Conservation (phyloP, 2,888 invertebrate species). For the Hybos culiciformis region DNA sequence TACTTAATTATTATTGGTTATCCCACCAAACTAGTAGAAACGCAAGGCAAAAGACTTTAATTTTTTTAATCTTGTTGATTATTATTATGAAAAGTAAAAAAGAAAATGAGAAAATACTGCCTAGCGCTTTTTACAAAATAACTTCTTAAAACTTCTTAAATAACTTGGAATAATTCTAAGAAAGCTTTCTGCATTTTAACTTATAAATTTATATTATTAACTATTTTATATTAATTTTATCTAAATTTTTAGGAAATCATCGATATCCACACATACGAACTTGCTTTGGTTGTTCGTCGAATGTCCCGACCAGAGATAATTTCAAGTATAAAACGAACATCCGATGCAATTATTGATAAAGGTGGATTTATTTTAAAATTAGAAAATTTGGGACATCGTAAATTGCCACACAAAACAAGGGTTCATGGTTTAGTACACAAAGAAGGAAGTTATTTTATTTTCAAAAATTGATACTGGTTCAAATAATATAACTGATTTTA, state of each 20-base stretch:
- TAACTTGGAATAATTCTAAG: too few species aligned
- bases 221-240: too few species aligned
- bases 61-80: too few species aligned
- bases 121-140: too few species aligned
- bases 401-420: slow-evolving; percentile 57
- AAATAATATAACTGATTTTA: slow-evolving; percentile 42
- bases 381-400: slow-evolving; percentile 60
- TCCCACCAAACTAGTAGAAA: too few species aligned
- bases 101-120: too few species aligned
- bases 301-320: slow-evolving; percentile 43
- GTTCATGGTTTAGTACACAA: slow-evolving; percentile 50
- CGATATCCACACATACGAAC: neutral
- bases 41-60: too few species aligned
- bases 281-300: neutral
- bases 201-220: too few species aligned
- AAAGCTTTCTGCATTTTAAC: too few species aligned
- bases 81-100: too few species aligned
- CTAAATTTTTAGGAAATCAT: neutral
- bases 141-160: too few species aligned
- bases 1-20: too few species aligned
- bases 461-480: slow-evolving; percentile 62
- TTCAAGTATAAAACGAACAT: slow-evolving; percentile 52
- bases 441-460: slow-evolving; percentile 49
- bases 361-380: slow-evolving; percentile 68
- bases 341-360: slow-evolving; percentile 53